phyloP scores from a whole-genome alignment of 2,888 invertebrate genomes.

The Fragum whitleyi region DNA sequence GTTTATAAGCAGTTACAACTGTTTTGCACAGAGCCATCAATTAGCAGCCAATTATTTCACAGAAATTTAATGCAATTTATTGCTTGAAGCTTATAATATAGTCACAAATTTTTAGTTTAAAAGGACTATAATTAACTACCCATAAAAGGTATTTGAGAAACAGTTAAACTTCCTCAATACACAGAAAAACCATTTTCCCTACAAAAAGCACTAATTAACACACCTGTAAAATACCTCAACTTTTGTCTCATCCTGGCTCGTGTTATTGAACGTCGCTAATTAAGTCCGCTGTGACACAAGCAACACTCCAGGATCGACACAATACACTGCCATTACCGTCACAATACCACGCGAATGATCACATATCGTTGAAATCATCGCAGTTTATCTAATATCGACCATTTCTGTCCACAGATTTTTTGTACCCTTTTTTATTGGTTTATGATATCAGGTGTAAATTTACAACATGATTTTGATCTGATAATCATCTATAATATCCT shows the following conservation, averaged over 20 bases:
- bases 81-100: no score
- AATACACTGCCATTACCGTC: not conserved
- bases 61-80: no score
- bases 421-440: not conserved
- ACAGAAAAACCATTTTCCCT: not conserved
- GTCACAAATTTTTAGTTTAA: no score
- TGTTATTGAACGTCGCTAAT: not conserved
- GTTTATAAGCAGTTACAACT: no score
- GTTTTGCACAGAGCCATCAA: no score
- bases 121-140: no score
- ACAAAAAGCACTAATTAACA: not conserved
- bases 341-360: not conserved
- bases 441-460: no score
- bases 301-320: not conserved
- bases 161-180: no score
- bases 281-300: not conserved
- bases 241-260: not conserved
- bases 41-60: no score
- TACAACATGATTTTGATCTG: no score
- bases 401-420: not conserved
- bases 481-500: no score
- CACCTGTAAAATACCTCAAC: not conserved
- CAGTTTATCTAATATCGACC: conserved; percentile 14
- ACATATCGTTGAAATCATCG: conserved; percentile 4
- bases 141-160: no score